Evolutionary conservation across 2,888 invertebrate species (phyloP).

Genomic region (Penaeus monodon): DNA sequence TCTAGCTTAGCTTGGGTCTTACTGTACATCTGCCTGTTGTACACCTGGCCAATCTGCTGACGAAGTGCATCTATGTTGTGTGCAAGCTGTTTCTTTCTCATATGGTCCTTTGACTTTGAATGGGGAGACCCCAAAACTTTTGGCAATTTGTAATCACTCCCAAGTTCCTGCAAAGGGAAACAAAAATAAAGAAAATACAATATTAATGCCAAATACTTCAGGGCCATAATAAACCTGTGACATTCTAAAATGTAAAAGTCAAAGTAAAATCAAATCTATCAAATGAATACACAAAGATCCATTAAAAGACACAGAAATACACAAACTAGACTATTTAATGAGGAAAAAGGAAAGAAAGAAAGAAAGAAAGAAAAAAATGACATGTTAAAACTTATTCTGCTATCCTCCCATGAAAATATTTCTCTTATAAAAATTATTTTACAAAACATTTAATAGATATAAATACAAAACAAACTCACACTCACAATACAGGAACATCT

Average conservation of each 20-base stretch:
- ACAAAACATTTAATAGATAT: too few species aligned
- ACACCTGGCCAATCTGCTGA: conserved; percentile 34
- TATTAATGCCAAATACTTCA: neutral
- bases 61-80: conserved; percentile 40
- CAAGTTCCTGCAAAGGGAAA: conserved; percentile 28
- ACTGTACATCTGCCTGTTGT: neutral
- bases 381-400: too few species aligned
- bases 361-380: neutral
- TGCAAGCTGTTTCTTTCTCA: conserved; percentile 24
- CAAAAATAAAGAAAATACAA: neutral
- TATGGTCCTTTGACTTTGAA: conserved; percentile 32
- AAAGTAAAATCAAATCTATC: too few species aligned
- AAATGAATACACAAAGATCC: too few species aligned
- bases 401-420: too few species aligned
- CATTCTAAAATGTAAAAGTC: too few species aligned
- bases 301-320: too few species aligned
- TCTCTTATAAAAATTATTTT: too few species aligned
- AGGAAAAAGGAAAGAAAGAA: neutral
- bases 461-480: too few species aligned
- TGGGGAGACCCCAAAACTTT: conserved; percentile 30
- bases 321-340: too few species aligned
- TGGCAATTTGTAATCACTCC: conserved; percentile 33
- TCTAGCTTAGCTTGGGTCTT: neutral
- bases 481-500: too few species aligned
- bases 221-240: neutral